Percentiles rank a stretch among this genome's conserved stretches.
phyloP scores from a whole-genome alignment of 1,140 invertebrate species.

The Leptinotarsa texana region DNA sequence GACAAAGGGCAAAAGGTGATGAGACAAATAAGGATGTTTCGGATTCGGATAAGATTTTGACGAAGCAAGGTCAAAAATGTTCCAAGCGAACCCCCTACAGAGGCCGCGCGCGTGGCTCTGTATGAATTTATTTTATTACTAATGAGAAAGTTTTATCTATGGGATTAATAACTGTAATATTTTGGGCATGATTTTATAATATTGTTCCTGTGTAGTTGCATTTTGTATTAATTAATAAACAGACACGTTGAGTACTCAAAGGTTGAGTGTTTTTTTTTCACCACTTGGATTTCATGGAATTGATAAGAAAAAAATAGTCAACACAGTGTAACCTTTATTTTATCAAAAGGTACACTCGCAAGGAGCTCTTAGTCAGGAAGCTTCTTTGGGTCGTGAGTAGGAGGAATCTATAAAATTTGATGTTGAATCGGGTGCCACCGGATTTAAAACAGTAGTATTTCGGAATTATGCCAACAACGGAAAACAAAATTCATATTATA shows the following conservation, averaged over 20 bases:
- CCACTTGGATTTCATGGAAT: too few relatives aligned
- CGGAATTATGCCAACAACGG: too few relatives aligned
- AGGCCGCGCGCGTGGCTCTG: not conserved
- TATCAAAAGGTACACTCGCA: too few relatives aligned
- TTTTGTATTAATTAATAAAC: constrained; percentile 25
- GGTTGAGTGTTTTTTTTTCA: too few relatives aligned
- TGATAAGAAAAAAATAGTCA: too few relatives aligned
- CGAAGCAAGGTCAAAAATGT: not conserved
- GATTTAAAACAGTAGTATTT: too few relatives aligned
- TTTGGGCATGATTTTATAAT: constrained; percentile 9
- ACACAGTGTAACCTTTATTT: too few relatives aligned
- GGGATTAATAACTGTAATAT: not conserved
- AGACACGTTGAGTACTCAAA: constrained; percentile 4
- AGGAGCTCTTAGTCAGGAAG: too few relatives aligned
- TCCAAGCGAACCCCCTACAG: not conserved
- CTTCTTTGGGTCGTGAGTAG: too few relatives aligned
- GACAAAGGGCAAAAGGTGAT: constrained; percentile 70
- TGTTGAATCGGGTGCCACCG: too few relatives aligned
- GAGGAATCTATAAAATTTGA: too few relatives aligned
- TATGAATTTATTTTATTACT: constrained; percentile 18
- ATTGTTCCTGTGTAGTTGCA: constrained; percentile 21
- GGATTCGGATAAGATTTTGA: constrained; percentile 20
- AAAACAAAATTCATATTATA: too few relatives aligned
- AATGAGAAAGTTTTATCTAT: constrained; percentile 23
- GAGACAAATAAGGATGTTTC: constrained; percentile 1